Evolutionary conservation across 1,140 invertebrate genomes (phyloP).

Genomic region (Heliconius nattereri): DNA sequence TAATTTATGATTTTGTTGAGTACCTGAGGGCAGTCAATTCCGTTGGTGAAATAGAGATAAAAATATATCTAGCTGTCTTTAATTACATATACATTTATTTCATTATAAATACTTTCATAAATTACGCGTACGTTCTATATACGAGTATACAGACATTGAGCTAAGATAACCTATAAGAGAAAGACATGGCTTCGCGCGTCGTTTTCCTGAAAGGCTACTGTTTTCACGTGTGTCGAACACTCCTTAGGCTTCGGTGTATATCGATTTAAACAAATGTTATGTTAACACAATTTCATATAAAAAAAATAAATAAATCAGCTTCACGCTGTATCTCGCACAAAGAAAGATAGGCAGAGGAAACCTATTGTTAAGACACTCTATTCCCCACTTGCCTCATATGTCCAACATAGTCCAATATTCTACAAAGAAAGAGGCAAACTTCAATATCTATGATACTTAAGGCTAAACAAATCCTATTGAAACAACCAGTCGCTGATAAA

Average conservation of each 20-base stretch:
- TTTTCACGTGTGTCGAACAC: neutral
- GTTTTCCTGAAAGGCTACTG: neutral
- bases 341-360: too few relatives aligned
- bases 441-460: too few relatives aligned
- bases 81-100: too few relatives aligned
- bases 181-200: conserved; percentile 17
- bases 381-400: neutral
- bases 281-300: neutral
- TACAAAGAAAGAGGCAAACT: too few relatives aligned
- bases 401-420: too few relatives aligned
- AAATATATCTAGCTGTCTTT: too few relatives aligned
- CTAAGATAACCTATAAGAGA: conserved; percentile 2
- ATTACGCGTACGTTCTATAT: neutral
- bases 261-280: neutral
- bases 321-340: neutral
- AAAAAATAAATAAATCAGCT: neutral
- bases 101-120: neutral
- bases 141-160: neutral
- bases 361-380: neutral
- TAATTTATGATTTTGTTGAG: too few relatives aligned
- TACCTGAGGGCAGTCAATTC: too few relatives aligned
- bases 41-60: too few relatives aligned
- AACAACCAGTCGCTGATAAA: too few relatives aligned
- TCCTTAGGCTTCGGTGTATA: neutral
- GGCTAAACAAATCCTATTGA: too few relatives aligned